A percentile compares a stretch with the other conserved stretches of the same genome.
These are phyloP conservation scores for Harpalus rufipes DNA, from an alignment of 2,888 invertebrate species.

Conservation along the genomic window DNA sequence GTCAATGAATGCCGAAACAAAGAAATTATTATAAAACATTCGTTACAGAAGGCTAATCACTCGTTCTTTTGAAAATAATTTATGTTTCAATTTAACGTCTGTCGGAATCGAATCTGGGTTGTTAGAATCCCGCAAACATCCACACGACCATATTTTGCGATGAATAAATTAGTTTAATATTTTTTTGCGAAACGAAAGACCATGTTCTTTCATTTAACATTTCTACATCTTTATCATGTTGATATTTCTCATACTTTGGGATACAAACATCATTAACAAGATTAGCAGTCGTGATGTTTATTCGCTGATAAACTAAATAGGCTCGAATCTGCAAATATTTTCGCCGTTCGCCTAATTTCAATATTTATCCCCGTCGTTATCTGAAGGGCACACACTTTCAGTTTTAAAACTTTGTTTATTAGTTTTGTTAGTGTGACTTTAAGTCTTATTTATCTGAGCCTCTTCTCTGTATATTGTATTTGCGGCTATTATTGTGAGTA, in stretches of 20 bases:
- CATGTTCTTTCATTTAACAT: background rate
- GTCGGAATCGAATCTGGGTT: too few relatives aligned
- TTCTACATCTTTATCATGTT: background rate
- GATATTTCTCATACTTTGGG: background rate
- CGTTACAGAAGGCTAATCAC: too few relatives aligned
- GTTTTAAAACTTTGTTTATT: slow-evolving; percentile 68
- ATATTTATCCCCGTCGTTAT: slow-evolving; percentile 65
- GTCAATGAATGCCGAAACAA: too few relatives aligned
- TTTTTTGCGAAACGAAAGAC: too few relatives aligned
- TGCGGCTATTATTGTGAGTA: slow-evolving; percentile 69
- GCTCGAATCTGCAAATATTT: background rate
- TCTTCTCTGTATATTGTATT: slow-evolving; percentile 67
- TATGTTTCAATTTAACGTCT: too few relatives aligned
- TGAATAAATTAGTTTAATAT: too few relatives aligned
- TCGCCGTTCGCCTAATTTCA: slow-evolving; percentile 53
- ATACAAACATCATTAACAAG: background rate
- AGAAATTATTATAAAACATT: too few relatives aligned
- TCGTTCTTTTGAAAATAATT: too few relatives aligned
- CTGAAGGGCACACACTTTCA: slow-evolving; percentile 55
- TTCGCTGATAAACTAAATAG: background rate
- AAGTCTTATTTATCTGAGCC: slow-evolving; percentile 64
- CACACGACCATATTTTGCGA: too few relatives aligned
- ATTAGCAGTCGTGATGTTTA: background rate
- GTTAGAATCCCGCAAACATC: too few relatives aligned
- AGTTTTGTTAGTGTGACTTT: slow-evolving; percentile 67